A percentile compares a stretch with the other conserved stretches of the same genome.
Conservation (phyloP, 2,113 vertebrate species). For the Leucopsar rothschildi region DNA sequence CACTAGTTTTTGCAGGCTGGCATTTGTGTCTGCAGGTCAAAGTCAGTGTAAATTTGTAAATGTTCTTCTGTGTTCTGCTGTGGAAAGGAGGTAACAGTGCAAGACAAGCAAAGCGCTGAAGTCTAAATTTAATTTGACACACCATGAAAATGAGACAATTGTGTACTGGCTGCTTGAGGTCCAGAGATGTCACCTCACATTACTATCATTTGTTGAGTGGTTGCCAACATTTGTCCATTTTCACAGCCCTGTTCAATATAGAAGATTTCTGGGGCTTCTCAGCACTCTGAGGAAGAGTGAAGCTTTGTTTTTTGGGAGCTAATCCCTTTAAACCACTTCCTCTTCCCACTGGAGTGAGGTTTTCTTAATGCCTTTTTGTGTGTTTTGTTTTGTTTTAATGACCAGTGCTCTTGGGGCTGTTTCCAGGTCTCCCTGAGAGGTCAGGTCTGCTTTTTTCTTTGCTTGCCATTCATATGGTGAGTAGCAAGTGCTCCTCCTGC, state of each 20-base stretch:
- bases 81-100: neutral
- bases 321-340: conserved; percentile 35
- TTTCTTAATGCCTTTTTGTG: conserved; percentile 43
- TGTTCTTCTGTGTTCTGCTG: neutral
- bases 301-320: conserved; percentile 8
- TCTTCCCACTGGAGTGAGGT: conserved; percentile 1
- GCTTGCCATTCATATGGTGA: conserved; percentile 22
- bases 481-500: neutral
- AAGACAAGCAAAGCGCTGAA: neutral
- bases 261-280: neutral
- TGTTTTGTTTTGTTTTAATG: conserved; percentile 10
- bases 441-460: conserved; percentile 20
- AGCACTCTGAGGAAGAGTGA: neutral
- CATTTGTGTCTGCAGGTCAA: conserved; percentile 37
- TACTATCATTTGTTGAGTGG: conserved; percentile 22
- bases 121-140: conserved; percentile 47
- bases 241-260: neutral
- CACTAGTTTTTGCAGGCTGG: neutral
- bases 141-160: conserved; percentile 52
- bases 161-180: conserved; percentile 7
- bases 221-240: conserved; percentile 34
- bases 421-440: conserved; percentile 35
- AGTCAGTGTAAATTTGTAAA: neutral
- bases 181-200: conserved; percentile 18
- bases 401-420: neutral